Base-by-base conservation (phyloP, 2,797 vertebrate species). In the Malacoctenus gilli region DNA sequence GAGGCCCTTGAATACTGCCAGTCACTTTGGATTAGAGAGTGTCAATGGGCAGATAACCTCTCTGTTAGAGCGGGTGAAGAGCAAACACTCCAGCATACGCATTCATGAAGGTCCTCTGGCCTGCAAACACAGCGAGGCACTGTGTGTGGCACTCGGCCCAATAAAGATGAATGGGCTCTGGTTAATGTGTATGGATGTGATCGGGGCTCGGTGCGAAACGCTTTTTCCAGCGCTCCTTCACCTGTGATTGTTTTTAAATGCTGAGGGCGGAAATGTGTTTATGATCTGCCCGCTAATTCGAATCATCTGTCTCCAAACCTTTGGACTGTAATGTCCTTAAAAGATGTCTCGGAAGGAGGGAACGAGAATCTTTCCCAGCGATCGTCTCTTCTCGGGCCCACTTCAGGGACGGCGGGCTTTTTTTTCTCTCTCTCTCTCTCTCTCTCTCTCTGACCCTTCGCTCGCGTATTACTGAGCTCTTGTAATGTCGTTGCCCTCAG, bases 11-110 rank as follows among this genome's bases (percentile, higher is more conserved):
- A 86, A 87, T 79, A 72, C 86, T 74, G 72, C 74, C 83, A 85
- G 85, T 87, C 84, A 79, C 81, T 84, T 85, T 56, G 83, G 85
- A 86, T 88, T 89, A 87, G 83, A 3, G 48, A 52, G 43, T 88
- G 83, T 85, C 86, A 87, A 87, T 89, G 68, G 75, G 77, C 36
- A 79, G 85, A 89, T 89, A 89, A 89, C 87, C 83, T 87, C 85
- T 90, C 79, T 77, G 86, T 85, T 87, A 78, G 64, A 75, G 59
- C 64, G 77, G 83, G 80, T 72, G 68, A 62, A 86, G 79, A 83
- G 85, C 86, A 89, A 88, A 87, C 87, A 88, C 86, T 84, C 21
- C 0, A 84, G 64, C 65, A 41, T 28, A 41, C 72, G 75, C 65
- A 80, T 85, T 89, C 79, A 71, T 69, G 78, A 77, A 57, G 73